phyloP scores from a whole-genome alignment of 2,797 vertebrate species.

The Amblyraja radiata region DNA sequence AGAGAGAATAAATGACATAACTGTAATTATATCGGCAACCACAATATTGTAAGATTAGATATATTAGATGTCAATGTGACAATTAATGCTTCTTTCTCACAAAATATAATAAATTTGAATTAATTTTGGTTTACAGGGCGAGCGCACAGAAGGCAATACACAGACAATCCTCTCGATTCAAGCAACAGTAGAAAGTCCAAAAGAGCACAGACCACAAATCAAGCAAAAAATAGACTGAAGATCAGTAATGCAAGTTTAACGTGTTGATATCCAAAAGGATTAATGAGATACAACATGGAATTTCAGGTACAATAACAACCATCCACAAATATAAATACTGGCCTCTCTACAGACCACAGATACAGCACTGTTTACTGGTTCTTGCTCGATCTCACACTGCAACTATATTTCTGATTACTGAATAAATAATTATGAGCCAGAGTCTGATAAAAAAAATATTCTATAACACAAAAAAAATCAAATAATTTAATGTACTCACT shows the following conservation, averaged over 20 bases:
- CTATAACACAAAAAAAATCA: too few relatives aligned
- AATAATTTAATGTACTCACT: too few relatives aligned
- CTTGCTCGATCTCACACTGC: too few relatives aligned
- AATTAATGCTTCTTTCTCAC: neutral
- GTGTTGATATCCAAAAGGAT: neutral
- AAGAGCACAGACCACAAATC: neutral
- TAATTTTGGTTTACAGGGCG: neutral
- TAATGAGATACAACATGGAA: neutral
- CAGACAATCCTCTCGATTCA: neutral
- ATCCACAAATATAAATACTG: neutral
- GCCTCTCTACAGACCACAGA: neutral
- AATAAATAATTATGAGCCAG: neutral
- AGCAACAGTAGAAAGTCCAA: neutral
- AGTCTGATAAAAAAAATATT: neutral
- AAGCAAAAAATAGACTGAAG: neutral
- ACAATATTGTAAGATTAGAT: neutral
- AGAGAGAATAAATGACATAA: slow-evolving; percentile 21
- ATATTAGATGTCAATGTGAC: neutral
- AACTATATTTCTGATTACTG: too few relatives aligned
- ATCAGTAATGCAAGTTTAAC: neutral
- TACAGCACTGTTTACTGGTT: too few relatives aligned
- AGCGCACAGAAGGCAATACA: neutral
- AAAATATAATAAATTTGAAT: slow-evolving; percentile 12
- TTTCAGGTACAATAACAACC: neutral
- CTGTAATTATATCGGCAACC: neutral